phyloP scores from a whole-genome alignment of 2,797 vertebrate species.

The Alfaro cultratus region DNA sequence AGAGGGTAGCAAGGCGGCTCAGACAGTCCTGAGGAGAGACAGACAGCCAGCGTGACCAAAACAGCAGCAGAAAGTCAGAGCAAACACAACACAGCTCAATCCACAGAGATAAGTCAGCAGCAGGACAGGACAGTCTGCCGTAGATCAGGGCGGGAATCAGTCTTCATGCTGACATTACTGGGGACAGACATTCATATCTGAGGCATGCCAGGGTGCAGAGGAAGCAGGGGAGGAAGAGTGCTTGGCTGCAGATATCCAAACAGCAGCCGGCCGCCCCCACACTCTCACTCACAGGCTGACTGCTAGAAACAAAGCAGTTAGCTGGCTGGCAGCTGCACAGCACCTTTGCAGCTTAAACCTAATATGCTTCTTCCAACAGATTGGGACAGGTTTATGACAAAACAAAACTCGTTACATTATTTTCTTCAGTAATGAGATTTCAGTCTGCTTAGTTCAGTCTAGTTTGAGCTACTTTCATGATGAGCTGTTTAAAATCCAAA shows the following conservation, averaged over 20 bases:
- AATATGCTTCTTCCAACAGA: too few relatives aligned
- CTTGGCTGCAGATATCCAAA: slow-evolving; percentile 64
- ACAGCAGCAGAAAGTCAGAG: slow-evolving; percentile 61
- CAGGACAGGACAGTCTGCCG: slow-evolving; percentile 39
- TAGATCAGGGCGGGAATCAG: slow-evolving; percentile 19
- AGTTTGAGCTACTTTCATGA: too few relatives aligned
- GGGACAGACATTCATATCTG: slow-evolving; percentile 35
- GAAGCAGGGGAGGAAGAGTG: slow-evolving; percentile 74
- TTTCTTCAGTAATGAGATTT: too few relatives aligned
- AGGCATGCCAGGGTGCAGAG: slow-evolving; percentile 60
- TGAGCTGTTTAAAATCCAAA: too few relatives aligned
- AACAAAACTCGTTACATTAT: too few relatives aligned
- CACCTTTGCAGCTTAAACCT: too few relatives aligned
- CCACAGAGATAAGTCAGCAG: slow-evolving; percentile 35
- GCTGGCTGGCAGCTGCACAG: neutral
- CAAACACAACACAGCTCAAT: slow-evolving; percentile 45
- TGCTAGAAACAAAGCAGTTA: slow-evolving; percentile 32
- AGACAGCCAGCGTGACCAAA: slow-evolving; percentile 76
- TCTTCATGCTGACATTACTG: slow-evolving; percentile 8
- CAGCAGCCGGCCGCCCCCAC: slow-evolving; percentile 3
- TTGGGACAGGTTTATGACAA: too few relatives aligned
- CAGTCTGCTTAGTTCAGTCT: too few relatives aligned
- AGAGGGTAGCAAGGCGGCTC: slow-evolving; percentile 82
- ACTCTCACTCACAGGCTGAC: slow-evolving; percentile 22
- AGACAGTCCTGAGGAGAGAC: slow-evolving; percentile 79